Base-by-base conservation (phyloP, 2,888 invertebrate genomes). In the Pyrrhopygopsis socrates region DNA sequence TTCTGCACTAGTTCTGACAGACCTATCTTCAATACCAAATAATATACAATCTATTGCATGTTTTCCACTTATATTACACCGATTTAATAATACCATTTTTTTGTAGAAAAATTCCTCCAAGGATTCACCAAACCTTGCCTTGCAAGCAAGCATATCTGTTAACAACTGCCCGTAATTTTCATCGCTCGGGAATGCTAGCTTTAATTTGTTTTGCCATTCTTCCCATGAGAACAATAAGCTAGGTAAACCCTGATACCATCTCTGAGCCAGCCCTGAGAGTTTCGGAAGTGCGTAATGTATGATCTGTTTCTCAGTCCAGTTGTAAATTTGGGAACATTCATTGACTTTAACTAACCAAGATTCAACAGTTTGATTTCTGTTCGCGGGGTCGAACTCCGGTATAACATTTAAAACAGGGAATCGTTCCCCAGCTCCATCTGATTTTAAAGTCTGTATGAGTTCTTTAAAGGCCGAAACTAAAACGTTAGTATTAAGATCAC, bases 41-140 rank as follows among this genome's bases (percentile, higher is more conserved):
- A 91, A 60, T 13, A 91, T 85, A 58, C 90, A 90, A 81, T 90
- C 91, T 0, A 90, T 77, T 0, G 92, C 91, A 58, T 88, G 68
- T 54, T 82, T 94, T 0, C 81, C 84, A 13, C 38, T 27, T n/a
- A 91, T 91, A 11, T 84, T 79, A 54, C 88, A 91, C 6, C 86
- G 65, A 38, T 88, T 86, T 54, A 91, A 54, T 18, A 86, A n/a
- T 50, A 74, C 81, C 63, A 86, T 81, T 73, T 89, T 87, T 34
- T 90, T 83, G 73, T 86, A 89, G 71, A 79, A 91, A 68, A 88
- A 91, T 30, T 76, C 29, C 60, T 91, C 87, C 58, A 91, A 77
- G 6, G 80, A 60, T 6, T 80, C 80, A 20, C 63, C 73, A 27
- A 50, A 73, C 50, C 71, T 41, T 8, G 71, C 71, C n/a, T 24